Evolutionary conservation across 2,797 vertebrate species (phyloP).

Genomic region (Hoplostethus atlanticus): DNA sequence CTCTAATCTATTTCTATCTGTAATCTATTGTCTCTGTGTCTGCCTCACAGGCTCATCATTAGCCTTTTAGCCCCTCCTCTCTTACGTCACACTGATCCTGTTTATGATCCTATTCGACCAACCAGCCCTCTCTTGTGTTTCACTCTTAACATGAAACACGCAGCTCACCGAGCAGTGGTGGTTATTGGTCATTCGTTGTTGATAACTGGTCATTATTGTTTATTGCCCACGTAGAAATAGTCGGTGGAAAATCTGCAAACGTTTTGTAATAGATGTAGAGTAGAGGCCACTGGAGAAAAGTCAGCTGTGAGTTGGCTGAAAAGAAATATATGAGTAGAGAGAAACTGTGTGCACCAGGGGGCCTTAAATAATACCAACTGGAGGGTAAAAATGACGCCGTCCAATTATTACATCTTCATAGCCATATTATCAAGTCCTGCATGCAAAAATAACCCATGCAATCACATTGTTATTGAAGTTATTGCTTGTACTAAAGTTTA

Average conservation of each 20-base stretch:
- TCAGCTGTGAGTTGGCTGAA: not conserved
- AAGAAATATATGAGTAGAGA: not conserved
- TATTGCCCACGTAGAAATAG: not conserved
- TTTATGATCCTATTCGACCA: slow-evolving; percentile 2
- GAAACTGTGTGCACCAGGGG: not conserved
- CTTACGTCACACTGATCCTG: not conserved
- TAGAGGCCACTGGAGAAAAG: not conserved
- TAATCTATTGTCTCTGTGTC: not conserved
- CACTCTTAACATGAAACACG: not conserved
- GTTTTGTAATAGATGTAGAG: not conserved
- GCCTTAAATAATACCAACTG: slow-evolving; percentile 17
- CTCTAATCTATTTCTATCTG: not conserved
- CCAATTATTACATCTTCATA: slow-evolving; percentile 50
- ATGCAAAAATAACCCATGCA: slow-evolving; percentile 28
- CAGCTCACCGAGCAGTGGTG: not conserved
- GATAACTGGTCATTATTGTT: not conserved
- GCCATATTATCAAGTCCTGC: slow-evolving; percentile 34
- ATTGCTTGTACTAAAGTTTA: slow-evolving; percentile 35
- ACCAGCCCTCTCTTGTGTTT: not conserved
- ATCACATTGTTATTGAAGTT: slow-evolving; percentile 29
- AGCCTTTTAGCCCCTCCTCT: not conserved
- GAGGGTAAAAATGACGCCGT: not conserved
- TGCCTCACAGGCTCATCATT: slow-evolving; percentile 1
- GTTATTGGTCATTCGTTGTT: not conserved
- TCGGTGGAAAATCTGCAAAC: not conserved